Conservation (phyloP, 2,797 vertebrate genomes). For the Falco rusticolus region DNA sequence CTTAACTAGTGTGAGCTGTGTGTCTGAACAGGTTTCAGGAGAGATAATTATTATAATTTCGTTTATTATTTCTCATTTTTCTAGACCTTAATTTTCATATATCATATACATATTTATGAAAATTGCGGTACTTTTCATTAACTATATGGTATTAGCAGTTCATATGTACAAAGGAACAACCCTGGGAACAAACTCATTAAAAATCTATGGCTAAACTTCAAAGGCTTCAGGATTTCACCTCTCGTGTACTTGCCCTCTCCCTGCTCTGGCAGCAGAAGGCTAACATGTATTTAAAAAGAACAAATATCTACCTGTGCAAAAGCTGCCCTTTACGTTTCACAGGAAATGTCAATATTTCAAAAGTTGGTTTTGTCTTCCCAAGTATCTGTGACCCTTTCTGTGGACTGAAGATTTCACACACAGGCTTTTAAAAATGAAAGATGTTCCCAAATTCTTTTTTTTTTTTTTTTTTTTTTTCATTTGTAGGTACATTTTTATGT, state of each 20-base stretch:
- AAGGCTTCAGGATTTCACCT: conserved; percentile 17
- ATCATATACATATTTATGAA: conserved; percentile 12
- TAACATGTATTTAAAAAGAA: conserved; percentile 39
- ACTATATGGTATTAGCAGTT: neutral
- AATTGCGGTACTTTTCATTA: neutral
- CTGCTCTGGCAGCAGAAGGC: neutral
- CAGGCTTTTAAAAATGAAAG: neutral
- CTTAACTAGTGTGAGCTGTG: neutral
- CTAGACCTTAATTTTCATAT: neutral
- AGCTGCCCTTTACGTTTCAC: conserved; percentile 47
- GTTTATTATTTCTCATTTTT: conserved; percentile 7
- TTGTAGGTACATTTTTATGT: neutral
- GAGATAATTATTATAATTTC: conserved; percentile 28
- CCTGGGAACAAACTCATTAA: conserved; percentile 46
- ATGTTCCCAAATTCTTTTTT: neutral
- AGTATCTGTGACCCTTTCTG: neutral
- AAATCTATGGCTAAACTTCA: conserved; percentile 15
- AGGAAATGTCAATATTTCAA: conserved; percentile 45
- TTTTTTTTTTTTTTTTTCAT: neutral
- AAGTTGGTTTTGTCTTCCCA: conserved; percentile 28
- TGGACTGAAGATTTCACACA: neutral
- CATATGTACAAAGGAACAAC: conserved; percentile 9
- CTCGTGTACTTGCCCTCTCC: neutral
- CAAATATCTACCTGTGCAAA: conserved; percentile 54
- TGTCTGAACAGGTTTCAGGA: neutral